phyloP scores from a whole-genome alignment of 1,140 invertebrate genomes.

The Melitaea cinxia region DNA sequence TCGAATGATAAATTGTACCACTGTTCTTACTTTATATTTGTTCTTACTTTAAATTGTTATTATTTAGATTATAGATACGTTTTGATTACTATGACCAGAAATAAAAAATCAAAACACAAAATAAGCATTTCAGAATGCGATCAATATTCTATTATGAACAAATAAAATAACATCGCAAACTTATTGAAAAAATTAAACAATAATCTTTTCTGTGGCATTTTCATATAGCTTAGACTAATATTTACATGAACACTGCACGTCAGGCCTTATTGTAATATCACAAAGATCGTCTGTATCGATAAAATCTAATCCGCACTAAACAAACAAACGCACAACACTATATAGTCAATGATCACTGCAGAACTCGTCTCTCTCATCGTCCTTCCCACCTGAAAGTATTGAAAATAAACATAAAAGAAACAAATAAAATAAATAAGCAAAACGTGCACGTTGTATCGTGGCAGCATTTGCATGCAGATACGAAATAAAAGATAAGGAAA shows the following conservation, averaged over 20 bases:
- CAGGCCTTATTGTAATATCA: conserved; percentile 76
- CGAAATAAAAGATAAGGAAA: conserved; percentile 20
- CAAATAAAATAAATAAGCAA: conserved; percentile 51
- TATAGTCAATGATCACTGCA: conserved; percentile 70
- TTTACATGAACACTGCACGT: conserved; percentile 68
- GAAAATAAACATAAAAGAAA: conserved; percentile 72
- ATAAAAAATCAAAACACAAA: conserved; percentile 22
- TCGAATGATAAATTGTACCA: too few species aligned
- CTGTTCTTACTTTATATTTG: background rate
- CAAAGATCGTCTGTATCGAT: conserved; percentile 77
- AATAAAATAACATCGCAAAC: conserved; percentile 53
- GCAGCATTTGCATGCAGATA: conserved; percentile 14
- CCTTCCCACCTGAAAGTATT: conserved; percentile 75
- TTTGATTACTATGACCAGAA: background rate
- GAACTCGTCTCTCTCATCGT: conserved; percentile 73
- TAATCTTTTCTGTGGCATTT: conserved; percentile 59
- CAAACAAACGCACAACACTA: conserved; percentile 57
- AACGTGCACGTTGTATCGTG: conserved; percentile 33
- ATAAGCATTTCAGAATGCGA: conserved; percentile 36
- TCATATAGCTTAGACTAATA: conserved; percentile 71
- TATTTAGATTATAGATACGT: too few species aligned
- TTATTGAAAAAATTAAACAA: conserved; percentile 61
- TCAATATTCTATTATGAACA: conserved; percentile 43
- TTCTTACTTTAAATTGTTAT: too few species aligned
- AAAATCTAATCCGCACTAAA: conserved; percentile 53